Conservation (phyloP, 1,140 invertebrate species). For the Brachionus rotundiformis region DNA sequence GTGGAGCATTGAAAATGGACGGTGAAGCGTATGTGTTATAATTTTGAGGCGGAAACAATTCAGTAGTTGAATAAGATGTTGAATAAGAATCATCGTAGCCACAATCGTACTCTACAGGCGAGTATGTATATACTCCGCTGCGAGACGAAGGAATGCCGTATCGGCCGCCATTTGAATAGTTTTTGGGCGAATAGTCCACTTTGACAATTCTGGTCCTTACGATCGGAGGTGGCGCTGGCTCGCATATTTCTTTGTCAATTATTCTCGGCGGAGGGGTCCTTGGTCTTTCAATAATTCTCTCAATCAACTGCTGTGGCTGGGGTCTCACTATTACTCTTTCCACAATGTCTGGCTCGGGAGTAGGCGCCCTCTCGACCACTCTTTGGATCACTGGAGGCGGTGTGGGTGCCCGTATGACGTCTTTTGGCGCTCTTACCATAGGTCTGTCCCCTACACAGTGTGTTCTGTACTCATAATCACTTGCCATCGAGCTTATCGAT, state of each 20-base stretch:
- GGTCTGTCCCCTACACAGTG: constrained; percentile 10
- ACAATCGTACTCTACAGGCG: neutral
- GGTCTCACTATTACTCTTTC: constrained; percentile 51
- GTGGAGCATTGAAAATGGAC: constrained; percentile 5
- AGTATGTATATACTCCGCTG: neutral
- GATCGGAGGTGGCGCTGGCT: constrained; percentile 50
- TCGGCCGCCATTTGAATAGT: neutral
- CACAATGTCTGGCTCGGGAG: constrained; percentile 44
- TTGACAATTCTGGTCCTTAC: constrained; percentile 49
- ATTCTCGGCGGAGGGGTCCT: constrained; percentile 52
- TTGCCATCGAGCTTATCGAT: constrained; percentile 47
- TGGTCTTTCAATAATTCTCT: constrained; percentile 52
- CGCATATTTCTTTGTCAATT: constrained; percentile 45
- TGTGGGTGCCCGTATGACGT: constrained; percentile 46
- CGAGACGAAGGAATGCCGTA: neutral
- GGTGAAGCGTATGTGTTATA: constrained; percentile 4
- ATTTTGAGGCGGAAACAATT: constrained; percentile 21
- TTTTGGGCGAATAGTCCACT: constrained; percentile 22
- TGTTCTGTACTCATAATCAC: constrained; percentile 40
- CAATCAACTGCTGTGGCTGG: constrained; percentile 42
- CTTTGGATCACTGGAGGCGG: constrained; percentile 50
- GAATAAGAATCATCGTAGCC: constrained; percentile 32
- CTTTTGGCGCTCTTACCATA: constrained; percentile 19
- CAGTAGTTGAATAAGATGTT: constrained; percentile 37
- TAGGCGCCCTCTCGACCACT: constrained; percentile 52